Base-by-base conservation (phyloP, 2,113 vertebrate genomes). In the Taxidea taxus region DNA sequence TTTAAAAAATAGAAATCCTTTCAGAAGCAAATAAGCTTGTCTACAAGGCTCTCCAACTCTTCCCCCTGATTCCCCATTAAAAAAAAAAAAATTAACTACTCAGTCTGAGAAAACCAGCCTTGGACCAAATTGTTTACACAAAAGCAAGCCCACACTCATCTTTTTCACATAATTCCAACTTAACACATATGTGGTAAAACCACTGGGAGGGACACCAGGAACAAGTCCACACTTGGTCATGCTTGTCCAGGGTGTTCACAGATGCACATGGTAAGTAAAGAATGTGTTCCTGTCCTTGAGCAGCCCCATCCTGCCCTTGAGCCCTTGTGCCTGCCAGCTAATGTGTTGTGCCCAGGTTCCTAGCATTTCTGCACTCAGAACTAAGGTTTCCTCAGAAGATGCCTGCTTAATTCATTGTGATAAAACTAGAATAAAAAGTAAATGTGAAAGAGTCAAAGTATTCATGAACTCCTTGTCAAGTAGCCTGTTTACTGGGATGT, bases 381-480 rank as follows among this genome's bases (percentile, higher is more conserved):
- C 62, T 77, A 66, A 56, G 6, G 60, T 42, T 93, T 91, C 37
- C 27, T 31, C 44, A 72, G 34, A 29, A 77, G 85, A 60, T 90
- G 2, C 23, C 60, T 86, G 15, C n/a, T 64, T 66, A 42, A 75
- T 88, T 86, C 74, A 58, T 25, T 90, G n/a, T 58, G 75, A 87
- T 91, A 60, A 81, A 94, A 82, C 92, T 78, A 44, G 89, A 91
- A 47, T 47, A 75, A 60, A 42, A 94, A 58, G 31, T 31, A 92
- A n/a, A 94, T 42, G 54, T n/a, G 54, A 84, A 78, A 68, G 12
- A 91, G 39, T 91, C 77, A 91, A 88, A 90, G 70, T 95, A 84
- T 39, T 58, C 56, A 27, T 39, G 34, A 64, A 13, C 31, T 16
- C 14, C 68, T 66, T 20, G 6, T 72, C 3, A 94, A 72, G 64